Evolutionary conservation across 2,797 vertebrate genomes (phyloP).

Genomic region (Nannoperca obscura): DNA sequence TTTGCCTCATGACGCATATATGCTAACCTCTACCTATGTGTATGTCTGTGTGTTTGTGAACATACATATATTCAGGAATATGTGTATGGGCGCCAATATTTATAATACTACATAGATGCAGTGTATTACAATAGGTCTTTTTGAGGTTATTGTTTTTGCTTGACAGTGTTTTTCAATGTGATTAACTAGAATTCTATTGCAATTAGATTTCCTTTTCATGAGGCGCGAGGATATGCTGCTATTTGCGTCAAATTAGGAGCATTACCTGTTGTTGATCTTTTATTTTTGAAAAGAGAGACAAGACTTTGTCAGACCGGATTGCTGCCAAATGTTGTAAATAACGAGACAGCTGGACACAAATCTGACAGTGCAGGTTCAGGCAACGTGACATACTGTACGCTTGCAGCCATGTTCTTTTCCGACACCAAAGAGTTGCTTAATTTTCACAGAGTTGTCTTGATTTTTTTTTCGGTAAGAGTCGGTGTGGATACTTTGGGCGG

Average conservation of each 20-base stretch:
- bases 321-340: slow-evolving; percentile 91
- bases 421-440: slow-evolving; percentile 85
- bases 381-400: slow-evolving; percentile 57
- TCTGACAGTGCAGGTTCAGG: slow-evolving; percentile 87
- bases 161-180: slow-evolving; percentile 75
- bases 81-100: slow-evolving; percentile 78
- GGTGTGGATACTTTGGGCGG: slow-evolving; percentile 22
- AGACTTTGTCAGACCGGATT: slow-evolving; percentile 77
- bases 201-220: slow-evolving; percentile 73
- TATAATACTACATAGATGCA: slow-evolving; percentile 77
- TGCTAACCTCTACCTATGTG: slow-evolving; percentile 78
- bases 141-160: slow-evolving; percentile 77
- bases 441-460: slow-evolving; percentile 79
- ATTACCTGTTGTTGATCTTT: slow-evolving; percentile 74
- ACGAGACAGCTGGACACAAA: slow-evolving; percentile 85
- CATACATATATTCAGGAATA: slow-evolving; percentile 81
- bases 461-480: slow-evolving; percentile 50
- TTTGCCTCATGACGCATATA: slow-evolving; percentile 81
- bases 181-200: slow-evolving; percentile 64
- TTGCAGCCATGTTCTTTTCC: slow-evolving; percentile 76
- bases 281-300: slow-evolving; percentile 61
- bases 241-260: slow-evolving; percentile 83
- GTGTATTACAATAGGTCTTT: slow-evolving; percentile 76
- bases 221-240: slow-evolving; percentile 89
- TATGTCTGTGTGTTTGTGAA: slow-evolving; percentile 76